These are phyloP conservation scores for Phlogophora meticulosa DNA, from an alignment of 2,888 invertebrate genomes.

Conservation along the genomic window DNA sequence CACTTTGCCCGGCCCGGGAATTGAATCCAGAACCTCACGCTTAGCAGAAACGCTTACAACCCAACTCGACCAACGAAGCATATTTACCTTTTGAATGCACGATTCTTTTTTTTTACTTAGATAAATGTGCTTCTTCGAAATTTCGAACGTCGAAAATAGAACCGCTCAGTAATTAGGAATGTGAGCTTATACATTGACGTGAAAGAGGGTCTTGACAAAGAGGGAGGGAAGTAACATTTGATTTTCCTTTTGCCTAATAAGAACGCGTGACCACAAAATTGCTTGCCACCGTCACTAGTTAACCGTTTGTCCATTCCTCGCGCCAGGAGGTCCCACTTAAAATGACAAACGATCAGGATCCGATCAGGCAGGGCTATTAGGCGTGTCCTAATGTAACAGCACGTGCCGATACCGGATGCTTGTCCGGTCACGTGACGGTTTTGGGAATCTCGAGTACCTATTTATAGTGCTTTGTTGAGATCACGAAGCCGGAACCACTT, in stretches of 20 bases:
- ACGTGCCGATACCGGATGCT: constrained; percentile 21
- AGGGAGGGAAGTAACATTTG: not conserved
- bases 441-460: constrained; percentile 9
- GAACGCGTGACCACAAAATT: constrained; percentile 25
- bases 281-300: not conserved
- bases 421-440: constrained; percentile 10
- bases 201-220: constrained; percentile 16
- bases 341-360: constrained; percentile 36
- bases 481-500: constrained; percentile 19
- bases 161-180: not conserved
- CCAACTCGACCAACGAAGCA: no score
- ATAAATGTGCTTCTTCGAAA: no score
- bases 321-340: constrained; percentile 28
- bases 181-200: constrained; percentile 2
- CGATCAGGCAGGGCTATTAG: constrained; percentile 11
- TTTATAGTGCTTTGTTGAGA: constrained; percentile 2
- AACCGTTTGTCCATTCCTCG: not conserved
- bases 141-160: no score
- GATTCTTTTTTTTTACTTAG: not conserved
- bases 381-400: constrained; percentile 9
- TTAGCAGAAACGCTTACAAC: no score
- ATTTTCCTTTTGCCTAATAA: constrained; percentile 4
- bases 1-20: no score
- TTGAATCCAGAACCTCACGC: no score
- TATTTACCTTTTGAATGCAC: no score